Evolutionary conservation across 2,797 vertebrate species (phyloP), one percentile per base, ranked within the genome.

Genomic region (Loris lydekkerianus): DNA sequence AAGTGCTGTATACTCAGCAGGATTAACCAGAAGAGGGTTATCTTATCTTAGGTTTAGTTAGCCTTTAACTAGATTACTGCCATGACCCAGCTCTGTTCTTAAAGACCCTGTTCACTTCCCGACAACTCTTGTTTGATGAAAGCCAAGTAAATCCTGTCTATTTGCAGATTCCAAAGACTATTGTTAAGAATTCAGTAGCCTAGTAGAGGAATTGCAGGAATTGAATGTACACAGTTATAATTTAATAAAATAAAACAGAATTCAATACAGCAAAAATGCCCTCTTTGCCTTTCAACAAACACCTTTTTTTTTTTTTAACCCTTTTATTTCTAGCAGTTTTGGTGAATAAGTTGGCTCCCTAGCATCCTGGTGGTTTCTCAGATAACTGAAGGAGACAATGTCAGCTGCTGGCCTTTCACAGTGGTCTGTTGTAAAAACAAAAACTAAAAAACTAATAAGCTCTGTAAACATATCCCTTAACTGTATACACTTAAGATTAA

Each of bases 91-190:
- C 77, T 70, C 78, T 88, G 43, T 40, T 63, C 56, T 86, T 37
- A 73, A 86, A 72, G 72, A 65, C 88, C 34, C 60, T 81, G 43
- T 65, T 63, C 56, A 25, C 67, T 88, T 83, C 58, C 81, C 85
- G 78, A 84, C 10, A 61, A 72, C 27, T 31, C 37, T 76, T 40
- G 21, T 86, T 82, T 61, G 87, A 61, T 58, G 77, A 73, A 20
- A 73, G 78, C 76, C 49, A 37, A 43, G 58, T 34, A n/a, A 86
- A 17, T 69, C 70, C 18, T 60, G 37, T 93, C 58, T 90, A 29
- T 94, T 92, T 96, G 46, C 46, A 92, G 80, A 6, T 78, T 77
- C 84, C 65, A 88, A 49, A 96, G 83, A 94, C 3, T 77, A 81
- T n/a, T 65, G 14, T 4, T 86, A 75, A 86, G 60, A 86, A 88